Conservation (phyloP, 1,140 invertebrate species). For the Battus philenor region DNA sequence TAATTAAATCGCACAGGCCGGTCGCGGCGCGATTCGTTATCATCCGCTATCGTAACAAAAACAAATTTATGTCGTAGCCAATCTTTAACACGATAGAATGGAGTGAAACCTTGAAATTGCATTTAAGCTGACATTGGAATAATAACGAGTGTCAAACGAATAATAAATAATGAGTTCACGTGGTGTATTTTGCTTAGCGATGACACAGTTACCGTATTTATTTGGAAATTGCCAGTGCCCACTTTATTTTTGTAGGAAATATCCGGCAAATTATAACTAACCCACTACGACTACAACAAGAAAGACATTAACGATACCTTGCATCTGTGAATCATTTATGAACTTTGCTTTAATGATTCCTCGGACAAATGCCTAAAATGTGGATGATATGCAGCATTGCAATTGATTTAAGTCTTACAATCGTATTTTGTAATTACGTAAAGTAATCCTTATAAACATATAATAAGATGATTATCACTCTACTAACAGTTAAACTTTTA, state of each 20-base stretch:
- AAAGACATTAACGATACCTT: too few relatives aligned
- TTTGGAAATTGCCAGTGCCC: slow-evolving; percentile 18
- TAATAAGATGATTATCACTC: too few relatives aligned
- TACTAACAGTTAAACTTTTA: too few relatives aligned
- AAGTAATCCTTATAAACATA: too few relatives aligned
- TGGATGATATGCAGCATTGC: too few relatives aligned
- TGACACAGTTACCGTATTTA: slow-evolving; percentile 17
- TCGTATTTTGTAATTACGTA: too few relatives aligned
- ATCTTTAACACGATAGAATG: slow-evolving; percentile 29
- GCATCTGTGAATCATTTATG: too few relatives aligned
- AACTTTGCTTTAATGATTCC: too few relatives aligned
- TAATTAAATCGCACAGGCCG: too few relatives aligned
- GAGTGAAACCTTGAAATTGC: slow-evolving; percentile 42
- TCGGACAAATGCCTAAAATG: too few relatives aligned
- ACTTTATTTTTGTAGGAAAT: slow-evolving; percentile 21
- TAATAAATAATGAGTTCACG: slow-evolving; percentile 39
- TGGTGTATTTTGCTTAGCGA: slow-evolving; percentile 19
- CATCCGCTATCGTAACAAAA: slow-evolving; percentile 33
- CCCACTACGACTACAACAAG: slow-evolving; percentile 15
- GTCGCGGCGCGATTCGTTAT: slow-evolving; percentile 15
- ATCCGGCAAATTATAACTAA: too few relatives aligned
- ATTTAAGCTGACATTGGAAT: slow-evolving; percentile 50
- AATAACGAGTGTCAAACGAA: slow-evolving; percentile 41
- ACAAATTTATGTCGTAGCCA: slow-evolving; percentile 40
- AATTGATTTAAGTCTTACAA: too few relatives aligned